phyloP scores from a whole-genome alignment of 2,113 vertebrate genomes.

The Hippocampus mohnikei region DNA sequence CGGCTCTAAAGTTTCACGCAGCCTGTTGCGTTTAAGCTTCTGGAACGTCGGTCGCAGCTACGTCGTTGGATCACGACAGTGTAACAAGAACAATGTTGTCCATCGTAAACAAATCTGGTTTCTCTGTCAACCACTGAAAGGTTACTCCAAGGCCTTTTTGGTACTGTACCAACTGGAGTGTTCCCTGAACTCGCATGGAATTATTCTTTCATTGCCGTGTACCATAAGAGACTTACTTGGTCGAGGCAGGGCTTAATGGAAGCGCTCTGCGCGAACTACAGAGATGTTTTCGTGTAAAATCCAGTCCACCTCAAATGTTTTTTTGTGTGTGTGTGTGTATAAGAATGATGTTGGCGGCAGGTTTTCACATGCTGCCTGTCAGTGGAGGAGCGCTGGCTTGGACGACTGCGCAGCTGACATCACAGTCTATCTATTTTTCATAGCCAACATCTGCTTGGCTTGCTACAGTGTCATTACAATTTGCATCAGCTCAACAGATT shows the following conservation, averaged over 20 bases:
- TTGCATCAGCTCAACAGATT: slow-evolving; percentile 58
- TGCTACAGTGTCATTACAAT: slow-evolving; percentile 69
- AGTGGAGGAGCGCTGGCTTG: slow-evolving; percentile 42
- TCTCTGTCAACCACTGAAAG: not conserved
- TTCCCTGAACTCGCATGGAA: no score
- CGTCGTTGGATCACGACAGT: not conserved
- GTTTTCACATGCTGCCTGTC: slow-evolving; percentile 43
- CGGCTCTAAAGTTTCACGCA: no score
- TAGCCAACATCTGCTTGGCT: slow-evolving; percentile 70
- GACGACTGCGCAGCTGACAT: slow-evolving; percentile 60
- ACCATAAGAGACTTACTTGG: slow-evolving; percentile 18
- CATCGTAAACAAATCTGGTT: not conserved
- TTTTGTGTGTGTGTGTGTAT: slow-evolving; percentile 22
- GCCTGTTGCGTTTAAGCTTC: no score
- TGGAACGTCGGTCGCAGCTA: no score
- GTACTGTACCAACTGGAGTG: no score
- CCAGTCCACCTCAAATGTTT: slow-evolving; percentile 12
- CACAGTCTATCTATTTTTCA: slow-evolving; percentile 67
- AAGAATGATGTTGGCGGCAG: slow-evolving; percentile 16
- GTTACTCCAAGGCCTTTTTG: no score
- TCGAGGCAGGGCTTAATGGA: slow-evolving; percentile 38
- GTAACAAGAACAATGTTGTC: no score
- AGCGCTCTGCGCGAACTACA: slow-evolving; percentile 6
- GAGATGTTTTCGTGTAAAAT: slow-evolving; percentile 18
- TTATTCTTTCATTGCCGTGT: not conserved